Percentiles rank a stretch among this genome's conserved stretches.
Conservation (phyloP, 2,797 vertebrate species). For the Sarcophilus harrisii region DNA sequence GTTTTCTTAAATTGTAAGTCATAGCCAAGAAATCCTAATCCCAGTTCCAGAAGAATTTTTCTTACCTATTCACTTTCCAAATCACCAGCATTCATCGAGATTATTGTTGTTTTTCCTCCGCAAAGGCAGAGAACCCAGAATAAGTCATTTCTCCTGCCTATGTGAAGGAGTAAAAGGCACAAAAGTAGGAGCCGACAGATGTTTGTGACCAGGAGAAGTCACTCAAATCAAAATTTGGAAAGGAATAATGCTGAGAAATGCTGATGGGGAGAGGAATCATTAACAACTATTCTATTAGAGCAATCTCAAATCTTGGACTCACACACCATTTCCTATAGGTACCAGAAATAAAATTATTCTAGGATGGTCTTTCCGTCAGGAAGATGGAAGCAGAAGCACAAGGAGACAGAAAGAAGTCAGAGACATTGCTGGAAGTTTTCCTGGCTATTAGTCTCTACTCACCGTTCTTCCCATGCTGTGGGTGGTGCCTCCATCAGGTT, state of each 20-base stretch:
- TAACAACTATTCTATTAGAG: background rate
- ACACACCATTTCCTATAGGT: background rate
- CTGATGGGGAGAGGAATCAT: background rate
- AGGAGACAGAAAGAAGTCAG: background rate
- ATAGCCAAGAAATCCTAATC: background rate
- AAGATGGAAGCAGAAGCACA: background rate
- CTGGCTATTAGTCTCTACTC: background rate
- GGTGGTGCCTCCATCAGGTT: background rate
- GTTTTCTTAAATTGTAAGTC: background rate
- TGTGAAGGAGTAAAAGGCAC: background rate
- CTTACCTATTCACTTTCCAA: background rate
- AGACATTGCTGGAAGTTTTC: background rate
- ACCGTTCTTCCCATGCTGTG: background rate
- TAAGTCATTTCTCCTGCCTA: background rate
- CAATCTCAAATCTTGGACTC: background rate
- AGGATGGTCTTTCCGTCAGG: background rate
- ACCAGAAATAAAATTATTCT: background rate
- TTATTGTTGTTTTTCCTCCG: background rate
- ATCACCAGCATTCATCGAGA: background rate
- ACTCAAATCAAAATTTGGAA: background rate
- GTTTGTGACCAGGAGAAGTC: background rate
- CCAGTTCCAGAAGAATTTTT: background rate
- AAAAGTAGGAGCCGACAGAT: background rate
- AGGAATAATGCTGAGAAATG: background rate
- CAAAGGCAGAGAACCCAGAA: background rate